phyloP scores from a whole-genome alignment of 2,888 invertebrate genomes.

The Catocala fraxini region DNA sequence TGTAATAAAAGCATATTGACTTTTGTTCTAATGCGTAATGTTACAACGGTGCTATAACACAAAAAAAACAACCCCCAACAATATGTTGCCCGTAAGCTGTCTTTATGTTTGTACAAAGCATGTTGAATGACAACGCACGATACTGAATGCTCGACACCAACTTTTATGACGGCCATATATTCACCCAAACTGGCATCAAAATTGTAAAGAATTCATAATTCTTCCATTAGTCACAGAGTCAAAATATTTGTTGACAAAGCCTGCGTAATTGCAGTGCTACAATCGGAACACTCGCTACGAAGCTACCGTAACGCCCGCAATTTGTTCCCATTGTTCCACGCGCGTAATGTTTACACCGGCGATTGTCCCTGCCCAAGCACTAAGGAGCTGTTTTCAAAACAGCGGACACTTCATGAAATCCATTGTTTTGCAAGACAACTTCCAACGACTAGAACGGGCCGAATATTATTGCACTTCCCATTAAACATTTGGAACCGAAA shows the following conservation, averaged over 20 bases:
- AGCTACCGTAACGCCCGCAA: conserved; percentile 88
- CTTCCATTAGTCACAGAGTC: conserved; percentile 86
- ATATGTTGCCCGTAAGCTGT: conserved; percentile 77
- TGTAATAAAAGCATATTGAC: conserved; percentile 12
- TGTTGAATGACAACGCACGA: conserved; percentile 79
- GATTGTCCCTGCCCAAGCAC: conserved; percentile 82
- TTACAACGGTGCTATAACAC: conserved; percentile 57
- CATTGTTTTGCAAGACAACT: conserved; percentile 69
- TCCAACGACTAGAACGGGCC: conserved; percentile 56
- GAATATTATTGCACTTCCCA: conserved; percentile 42
- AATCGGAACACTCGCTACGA: conserved; percentile 85
- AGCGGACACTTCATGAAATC: conserved; percentile 74
- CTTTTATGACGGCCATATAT: conserved; percentile 83
- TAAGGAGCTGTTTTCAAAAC: conserved; percentile 82
- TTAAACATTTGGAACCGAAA: conserved; percentile 34
- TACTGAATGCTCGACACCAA: conserved; percentile 79
- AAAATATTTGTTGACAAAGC: conserved; percentile 84
- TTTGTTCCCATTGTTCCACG: conserved; percentile 83
- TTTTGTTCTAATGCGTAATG: conserved; percentile 48
- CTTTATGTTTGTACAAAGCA: conserved; percentile 71
- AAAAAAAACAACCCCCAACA: conserved; percentile 65
- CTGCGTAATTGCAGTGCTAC: conserved; percentile 82
- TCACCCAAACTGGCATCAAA: conserved; percentile 79
- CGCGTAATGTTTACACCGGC: conserved; percentile 82
- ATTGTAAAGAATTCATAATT: conserved; percentile 86